A percentile compares a stretch with the other conserved stretches of the same genome.
phyloP scores from a whole-genome alignment of 2,113 vertebrate genomes.

The Cyanistes caeruleus region DNA sequence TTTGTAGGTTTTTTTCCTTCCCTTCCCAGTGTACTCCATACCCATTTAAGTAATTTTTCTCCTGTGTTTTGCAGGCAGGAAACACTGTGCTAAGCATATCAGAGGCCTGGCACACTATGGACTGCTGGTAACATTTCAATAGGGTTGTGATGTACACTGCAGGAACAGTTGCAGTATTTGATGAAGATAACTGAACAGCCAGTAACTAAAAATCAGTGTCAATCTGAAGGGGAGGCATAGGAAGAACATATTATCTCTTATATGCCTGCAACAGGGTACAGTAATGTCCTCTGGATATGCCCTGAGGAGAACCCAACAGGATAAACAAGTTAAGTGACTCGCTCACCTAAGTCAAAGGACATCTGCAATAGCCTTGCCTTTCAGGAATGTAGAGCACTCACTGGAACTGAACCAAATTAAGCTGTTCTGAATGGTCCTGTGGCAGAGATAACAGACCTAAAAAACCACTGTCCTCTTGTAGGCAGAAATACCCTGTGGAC shows the following conservation, averaged over 20 bases:
- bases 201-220: not conserved
- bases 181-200: not conserved
- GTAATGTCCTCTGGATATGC: not conserved
- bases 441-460: not conserved
- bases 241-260: not conserved
- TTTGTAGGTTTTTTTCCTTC: not conserved
- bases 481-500: not conserved
- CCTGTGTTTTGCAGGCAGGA: not conserved
- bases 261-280: not conserved
- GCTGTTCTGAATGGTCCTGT: not conserved
- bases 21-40: not conserved
- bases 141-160: not conserved
- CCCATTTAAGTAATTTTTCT: slow-evolving; percentile 43
- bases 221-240: not conserved
- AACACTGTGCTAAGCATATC: not conserved
- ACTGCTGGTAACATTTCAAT: not conserved
- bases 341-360: not conserved
- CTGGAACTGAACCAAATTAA: not conserved
- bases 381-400: not conserved
- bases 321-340: not conserved
- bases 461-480: not conserved
- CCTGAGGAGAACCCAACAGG: not conserved
- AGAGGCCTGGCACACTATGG: not conserved
- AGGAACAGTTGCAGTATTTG: not conserved
- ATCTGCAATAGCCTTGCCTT: not conserved